These are phyloP conservation scores for Cyanistes caeruleus DNA, from an alignment of 2,113 vertebrate genomes.

Conservation along the genomic window DNA sequence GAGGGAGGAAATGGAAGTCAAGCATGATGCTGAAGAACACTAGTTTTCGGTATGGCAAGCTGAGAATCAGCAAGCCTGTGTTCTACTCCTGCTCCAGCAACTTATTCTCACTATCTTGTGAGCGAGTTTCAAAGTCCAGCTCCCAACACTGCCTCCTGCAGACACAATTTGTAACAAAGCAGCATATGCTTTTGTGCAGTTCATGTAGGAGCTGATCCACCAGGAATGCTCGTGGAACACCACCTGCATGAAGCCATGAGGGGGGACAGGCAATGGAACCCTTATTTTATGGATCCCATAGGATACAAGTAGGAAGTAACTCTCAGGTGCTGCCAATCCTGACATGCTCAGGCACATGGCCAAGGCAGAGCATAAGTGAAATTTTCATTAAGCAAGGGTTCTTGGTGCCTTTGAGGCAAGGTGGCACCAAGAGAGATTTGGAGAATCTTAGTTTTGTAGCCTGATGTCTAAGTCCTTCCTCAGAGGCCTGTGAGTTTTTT, in stretches of 20 bases:
- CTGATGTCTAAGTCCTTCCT: background rate
- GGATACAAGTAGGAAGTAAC: background rate
- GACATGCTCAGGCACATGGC: background rate
- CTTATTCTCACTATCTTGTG: background rate
- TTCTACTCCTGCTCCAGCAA: background rate
- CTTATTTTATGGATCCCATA: background rate
- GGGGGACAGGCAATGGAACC: background rate
- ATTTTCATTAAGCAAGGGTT: background rate
- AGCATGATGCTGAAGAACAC: background rate
- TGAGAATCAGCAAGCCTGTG: background rate
- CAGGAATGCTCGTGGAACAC: background rate
- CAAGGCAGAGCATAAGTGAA: background rate
- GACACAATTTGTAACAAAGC: background rate
- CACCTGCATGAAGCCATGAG: background rate
- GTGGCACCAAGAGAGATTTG: background rate
- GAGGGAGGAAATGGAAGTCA: background rate
- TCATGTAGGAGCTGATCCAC: background rate
- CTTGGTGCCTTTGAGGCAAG: background rate
- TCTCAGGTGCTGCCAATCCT: background rate
- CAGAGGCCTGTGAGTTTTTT: background rate
- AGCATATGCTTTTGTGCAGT: background rate
- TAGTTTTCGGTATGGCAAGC: background rate
- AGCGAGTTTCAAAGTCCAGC: background rate
- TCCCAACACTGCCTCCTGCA: conserved; percentile 16
- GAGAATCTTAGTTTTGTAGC: background rate